Base-by-base conservation (phyloP, 2,113 vertebrate genomes). In the Myanophis thanlyinensis region DNA sequence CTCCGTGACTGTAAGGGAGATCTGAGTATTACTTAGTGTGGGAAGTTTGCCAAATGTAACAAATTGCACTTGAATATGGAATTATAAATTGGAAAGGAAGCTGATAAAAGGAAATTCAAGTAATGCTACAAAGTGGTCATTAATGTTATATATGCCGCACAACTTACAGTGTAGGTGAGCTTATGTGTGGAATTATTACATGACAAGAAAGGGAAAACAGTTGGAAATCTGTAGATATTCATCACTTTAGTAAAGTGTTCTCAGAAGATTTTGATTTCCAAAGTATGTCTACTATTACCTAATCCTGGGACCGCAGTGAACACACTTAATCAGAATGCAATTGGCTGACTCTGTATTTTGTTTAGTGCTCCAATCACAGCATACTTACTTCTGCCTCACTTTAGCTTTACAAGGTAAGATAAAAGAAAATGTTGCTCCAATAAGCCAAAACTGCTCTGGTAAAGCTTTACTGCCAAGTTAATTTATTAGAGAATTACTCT, bases 401-500 rank as follows among this genome's bases (percentile, higher is more conserved):
- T 97, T 89, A 94, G 89, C 95, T 97, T 97, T 97, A 96, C 96
- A 97, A 96, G 96, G 84, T 53, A 62, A 96, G 95, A 94, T 97
- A 93, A 97, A 97, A 96, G 97, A 96, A 96, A 96, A 96, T 95
- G 93, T 91, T 92, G 93, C 95, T 95, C 96, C 97, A 97, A 97
- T 87, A 87, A 97, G 93, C 94, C 91, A 97, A 97, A 88, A 97
- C 97, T 92, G 94, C 92, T 96, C 95, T 90, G 97, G 97, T 97
- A 97, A 97, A 97, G 94, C 90, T 97, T 97, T 97, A 97, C 92
- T 96, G 96, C 94, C 92, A 95, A 67, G 87, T 30, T 92, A 73
- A 96, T 96, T 93, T 54, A 94, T 87, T 56, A 91, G 94, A 91
- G 89, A 54, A 93, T 95, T 97, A 97, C 98, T 97, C 96, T 96